phyloP scores from a whole-genome alignment of 2,888 invertebrate genomes.

The Lasioglossum marginatum region DNA sequence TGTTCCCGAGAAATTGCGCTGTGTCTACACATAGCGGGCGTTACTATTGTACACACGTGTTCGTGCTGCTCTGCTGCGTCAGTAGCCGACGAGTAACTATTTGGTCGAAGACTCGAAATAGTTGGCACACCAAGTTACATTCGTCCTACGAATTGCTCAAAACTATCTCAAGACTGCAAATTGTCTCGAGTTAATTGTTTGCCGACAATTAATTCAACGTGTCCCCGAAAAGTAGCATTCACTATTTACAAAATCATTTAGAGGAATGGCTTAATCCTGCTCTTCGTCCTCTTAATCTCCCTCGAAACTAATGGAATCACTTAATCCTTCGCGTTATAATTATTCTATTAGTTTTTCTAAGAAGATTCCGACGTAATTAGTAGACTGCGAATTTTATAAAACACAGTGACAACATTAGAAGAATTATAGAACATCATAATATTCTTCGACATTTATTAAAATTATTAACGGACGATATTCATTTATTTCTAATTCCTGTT shows the following conservation, averaged over 20 bases:
- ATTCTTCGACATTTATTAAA: too few species aligned
- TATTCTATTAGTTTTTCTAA: not conserved
- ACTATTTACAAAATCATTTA: not conserved
- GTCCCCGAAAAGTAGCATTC: not conserved
- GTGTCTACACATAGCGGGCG: not conserved
- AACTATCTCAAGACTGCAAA: slow-evolving; percentile 9
- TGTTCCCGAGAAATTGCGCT: not conserved
- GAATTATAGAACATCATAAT: too few species aligned
- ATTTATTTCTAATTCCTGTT: too few species aligned
- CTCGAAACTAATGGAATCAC: not conserved
- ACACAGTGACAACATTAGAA: too few species aligned
- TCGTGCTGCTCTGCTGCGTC: not conserved
- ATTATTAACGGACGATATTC: too few species aligned
- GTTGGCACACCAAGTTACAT: slow-evolving; percentile 16
- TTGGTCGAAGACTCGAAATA: slow-evolving; percentile 13
- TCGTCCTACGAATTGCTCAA: slow-evolving; percentile 3
- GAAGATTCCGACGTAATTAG: not conserved
- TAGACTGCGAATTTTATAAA: too few species aligned
- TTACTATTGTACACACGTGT: not conserved
- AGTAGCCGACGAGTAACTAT: not conserved
- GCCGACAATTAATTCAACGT: not conserved
- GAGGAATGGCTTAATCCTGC: not conserved
- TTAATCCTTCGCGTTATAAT: not conserved
- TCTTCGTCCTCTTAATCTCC: not conserved
- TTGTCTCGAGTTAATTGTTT: slow-evolving; percentile 15